Base-by-base conservation (phyloP, 1,140 invertebrate genomes). In the Lysiphlebus fabarum region DNA sequence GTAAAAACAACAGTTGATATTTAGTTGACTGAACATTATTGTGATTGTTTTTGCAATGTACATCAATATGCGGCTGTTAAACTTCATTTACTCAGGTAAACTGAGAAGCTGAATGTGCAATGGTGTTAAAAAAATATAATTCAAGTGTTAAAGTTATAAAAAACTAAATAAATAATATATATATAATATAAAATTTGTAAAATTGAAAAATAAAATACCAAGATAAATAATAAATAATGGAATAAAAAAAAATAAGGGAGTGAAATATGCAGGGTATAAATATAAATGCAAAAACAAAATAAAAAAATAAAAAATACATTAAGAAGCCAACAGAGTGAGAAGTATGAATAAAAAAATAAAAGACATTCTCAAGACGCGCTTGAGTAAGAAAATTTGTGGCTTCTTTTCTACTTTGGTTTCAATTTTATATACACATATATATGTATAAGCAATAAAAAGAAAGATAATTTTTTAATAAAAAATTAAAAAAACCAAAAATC, bases 1-100 rank as follows among this genome's bases (percentile, higher is more conserved):
- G 17, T 26, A 4, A 26, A 26, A 26, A 26, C 17, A 2, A 67
- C 62, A 67, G 63, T 72, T 69, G 67, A 73, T 72, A 55, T 75
- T 70, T 67, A 62, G 66, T 68, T 68, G 67, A 62, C 45, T 70
- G 69, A 72, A 69, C 72, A 72, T 67, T 71, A 75, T 73, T 75
- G 70, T 71, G 69, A 72, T 74, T 66, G 69, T 62, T 56, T n/a
- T n/a, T n/a, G n/a, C n/a, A n/a, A n/a, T n/a, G n/a, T n/a, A n/a
- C n/a, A n/a, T n/a, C n/a, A n/a, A n/a, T n/a, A n/a, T n/a, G n/a
- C n/a, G n/a, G n/a, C n/a, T n/a, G n/a, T n/a, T n/a, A n/a, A 66
- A 65, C 65, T 64, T 67, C 59, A 58, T 73, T 67, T 63, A 64
- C 49, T 73, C 56, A 65, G 58, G 62, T 38, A 38, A 50, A 42